Evolutionary conservation across 1,140 invertebrate genomes (phyloP).

Genomic region (Trypoxylus dichotomus): DNA sequence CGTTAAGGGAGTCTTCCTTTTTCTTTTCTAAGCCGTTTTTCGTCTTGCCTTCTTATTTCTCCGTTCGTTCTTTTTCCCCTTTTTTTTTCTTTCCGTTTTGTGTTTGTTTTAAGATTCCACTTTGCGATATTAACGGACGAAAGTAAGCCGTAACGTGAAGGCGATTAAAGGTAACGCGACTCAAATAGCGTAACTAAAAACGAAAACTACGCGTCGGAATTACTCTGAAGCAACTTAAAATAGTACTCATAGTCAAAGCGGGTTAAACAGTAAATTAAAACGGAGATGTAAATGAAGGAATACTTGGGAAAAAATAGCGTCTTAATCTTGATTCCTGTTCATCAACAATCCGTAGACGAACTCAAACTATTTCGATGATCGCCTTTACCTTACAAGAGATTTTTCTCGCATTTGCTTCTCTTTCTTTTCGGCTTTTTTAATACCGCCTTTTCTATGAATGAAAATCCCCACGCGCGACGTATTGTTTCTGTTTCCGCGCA

Average conservation of each 20-base stretch:
- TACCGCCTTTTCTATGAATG: not conserved
- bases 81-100: not conserved
- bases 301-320: no score
- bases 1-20: not conserved
- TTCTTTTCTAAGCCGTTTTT: not conserved
- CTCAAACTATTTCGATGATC: not conserved
- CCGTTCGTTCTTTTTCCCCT: not conserved
- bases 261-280: no score
- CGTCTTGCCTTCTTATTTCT: not conserved
- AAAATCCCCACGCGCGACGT: not conserved
- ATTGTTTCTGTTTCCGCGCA: constrained; percentile 1
- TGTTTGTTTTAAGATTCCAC: not conserved
- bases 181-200: no score
- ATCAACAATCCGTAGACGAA: not conserved
- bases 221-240: no score
- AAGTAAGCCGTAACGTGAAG: not conserved
- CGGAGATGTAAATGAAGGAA: no score
- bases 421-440: not conserved
- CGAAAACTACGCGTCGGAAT: no score
- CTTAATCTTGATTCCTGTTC: no score
- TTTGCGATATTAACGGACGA: not conserved
- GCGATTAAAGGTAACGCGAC: no score
- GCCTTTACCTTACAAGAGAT: not conserved
- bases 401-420: not conserved
- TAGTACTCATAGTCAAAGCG: no score